These are phyloP conservation scores for Tetragnatha versicolor DNA, from an alignment of 1,140 invertebrate species.

Conservation along the genomic window DNA sequence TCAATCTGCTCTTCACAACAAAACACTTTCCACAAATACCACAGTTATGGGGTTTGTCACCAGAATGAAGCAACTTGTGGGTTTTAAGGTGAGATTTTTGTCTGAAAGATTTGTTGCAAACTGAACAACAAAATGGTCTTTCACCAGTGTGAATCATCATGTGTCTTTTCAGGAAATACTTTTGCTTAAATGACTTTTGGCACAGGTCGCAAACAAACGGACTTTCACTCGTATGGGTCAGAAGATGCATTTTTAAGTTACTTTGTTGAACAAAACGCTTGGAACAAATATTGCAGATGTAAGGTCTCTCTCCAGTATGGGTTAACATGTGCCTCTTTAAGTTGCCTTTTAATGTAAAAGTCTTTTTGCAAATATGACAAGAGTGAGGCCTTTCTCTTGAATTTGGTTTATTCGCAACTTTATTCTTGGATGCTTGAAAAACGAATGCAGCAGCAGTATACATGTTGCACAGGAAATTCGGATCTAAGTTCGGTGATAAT, in stretches of 20 bases:
- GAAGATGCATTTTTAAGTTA: constrained; percentile 88
- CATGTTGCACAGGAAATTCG: constrained; percentile 30
- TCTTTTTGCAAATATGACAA: constrained; percentile 43
- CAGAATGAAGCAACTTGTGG: constrained; percentile 42
- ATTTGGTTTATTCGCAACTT: background rate
- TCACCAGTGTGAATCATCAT: constrained; percentile 68
- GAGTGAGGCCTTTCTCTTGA: constrained; percentile 32
- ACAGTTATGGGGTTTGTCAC: constrained; percentile 43
- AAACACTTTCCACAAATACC: constrained; percentile 53
- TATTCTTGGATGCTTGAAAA: constrained; percentile 21
- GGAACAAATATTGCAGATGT: constrained; percentile 66
- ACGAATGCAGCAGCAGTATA: constrained; percentile 42
- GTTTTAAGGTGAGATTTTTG: constrained; percentile 52
- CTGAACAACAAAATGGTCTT: constrained; percentile 58
- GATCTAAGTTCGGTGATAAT: background rate
- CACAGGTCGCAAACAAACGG: constrained; percentile 81
- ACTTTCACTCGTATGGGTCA: constrained; percentile 75
- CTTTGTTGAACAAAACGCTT: constrained; percentile 49
- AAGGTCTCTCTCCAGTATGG: constrained; percentile 69
- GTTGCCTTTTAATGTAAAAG: constrained; percentile 52
- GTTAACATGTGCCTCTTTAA: constrained; percentile 49
- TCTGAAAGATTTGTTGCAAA: constrained; percentile 47
- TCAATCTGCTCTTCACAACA: constrained; percentile 36
- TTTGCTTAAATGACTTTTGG: constrained; percentile 87
- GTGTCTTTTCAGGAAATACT: constrained; percentile 90